phyloP scores from a whole-genome alignment of 2,113 vertebrate genomes.

The Elaphurus davidianus region DNA sequence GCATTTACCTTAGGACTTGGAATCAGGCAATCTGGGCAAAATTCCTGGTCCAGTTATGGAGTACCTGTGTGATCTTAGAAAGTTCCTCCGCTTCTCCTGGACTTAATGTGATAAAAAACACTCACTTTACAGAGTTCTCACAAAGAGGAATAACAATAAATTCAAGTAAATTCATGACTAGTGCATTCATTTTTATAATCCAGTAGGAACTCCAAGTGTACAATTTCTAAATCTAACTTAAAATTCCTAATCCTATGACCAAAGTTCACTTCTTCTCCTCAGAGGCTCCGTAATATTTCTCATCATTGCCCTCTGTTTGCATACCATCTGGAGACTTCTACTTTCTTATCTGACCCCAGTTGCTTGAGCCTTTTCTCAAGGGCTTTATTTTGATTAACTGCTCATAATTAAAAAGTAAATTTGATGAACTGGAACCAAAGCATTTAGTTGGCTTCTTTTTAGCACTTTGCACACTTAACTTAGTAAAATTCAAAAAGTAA shows the following conservation, averaged over 20 bases:
- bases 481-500: constrained; percentile 24
- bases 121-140: background rate
- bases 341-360: background rate
- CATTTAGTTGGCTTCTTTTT: constrained; percentile 14
- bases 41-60: background rate
- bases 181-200: background rate
- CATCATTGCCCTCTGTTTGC: background rate
- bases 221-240: background rate
- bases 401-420: constrained; percentile 53
- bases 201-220: background rate
- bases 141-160: background rate
- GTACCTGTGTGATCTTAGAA: background rate
- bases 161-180: background rate
- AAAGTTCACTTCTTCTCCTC: background rate
- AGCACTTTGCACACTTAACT: constrained; percentile 6
- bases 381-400: constrained; percentile 49
- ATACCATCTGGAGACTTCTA: background rate
- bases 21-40: background rate
- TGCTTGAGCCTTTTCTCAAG: background rate
- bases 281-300: too few relatives aligned
- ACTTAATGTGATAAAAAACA: background rate
- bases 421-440: constrained; percentile 40
- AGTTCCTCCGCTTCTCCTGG: fast-evolving
- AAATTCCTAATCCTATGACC: fast-evolving
- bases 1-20: background rate